Evolutionary conservation across 2,888 invertebrate genomes (phyloP).

Genomic region (Fragum sueziense): DNA sequence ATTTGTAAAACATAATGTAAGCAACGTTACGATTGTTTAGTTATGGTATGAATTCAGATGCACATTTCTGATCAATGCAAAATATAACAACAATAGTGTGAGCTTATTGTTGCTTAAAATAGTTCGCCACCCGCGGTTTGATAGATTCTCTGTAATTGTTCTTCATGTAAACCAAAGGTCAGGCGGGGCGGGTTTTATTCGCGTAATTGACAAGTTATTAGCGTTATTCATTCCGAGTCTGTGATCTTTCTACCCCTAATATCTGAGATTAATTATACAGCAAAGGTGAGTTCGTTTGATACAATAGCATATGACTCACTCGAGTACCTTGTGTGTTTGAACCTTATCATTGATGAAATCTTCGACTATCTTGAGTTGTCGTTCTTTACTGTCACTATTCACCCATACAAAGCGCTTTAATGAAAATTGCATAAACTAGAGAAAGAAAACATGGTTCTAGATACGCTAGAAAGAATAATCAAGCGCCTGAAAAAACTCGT

Average conservation of each 20-base stretch:
- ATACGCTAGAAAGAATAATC: too few relatives aligned
- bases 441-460: too few relatives aligned
- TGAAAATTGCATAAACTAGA: too few relatives aligned
- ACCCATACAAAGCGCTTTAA: too few relatives aligned
- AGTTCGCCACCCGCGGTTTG: not conserved
- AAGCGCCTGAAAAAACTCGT: too few relatives aligned
- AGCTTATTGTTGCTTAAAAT: not conserved
- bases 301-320: slow-evolving; percentile 9
- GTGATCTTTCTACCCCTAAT: not conserved
- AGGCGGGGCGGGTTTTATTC: not conserved
- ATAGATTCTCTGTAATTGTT: not conserved
- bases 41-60: too few relatives aligned
- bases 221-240: not conserved
- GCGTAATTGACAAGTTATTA: not conserved
- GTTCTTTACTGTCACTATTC: not conserved
- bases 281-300: not conserved
- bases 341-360: too few relatives aligned
- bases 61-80: too few relatives aligned
- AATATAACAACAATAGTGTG: not conserved
- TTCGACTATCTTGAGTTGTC: too few relatives aligned
- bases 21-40: too few relatives aligned
- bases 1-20: too few relatives aligned
- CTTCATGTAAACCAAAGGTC: not conserved
- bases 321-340: slow-evolving; percentile 3
- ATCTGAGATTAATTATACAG: not conserved